Evolutionary conservation across 2,888 invertebrate species (phyloP), one percentile per base, ranked within the genome.

Genomic region (Bellardia pandia): DNA sequence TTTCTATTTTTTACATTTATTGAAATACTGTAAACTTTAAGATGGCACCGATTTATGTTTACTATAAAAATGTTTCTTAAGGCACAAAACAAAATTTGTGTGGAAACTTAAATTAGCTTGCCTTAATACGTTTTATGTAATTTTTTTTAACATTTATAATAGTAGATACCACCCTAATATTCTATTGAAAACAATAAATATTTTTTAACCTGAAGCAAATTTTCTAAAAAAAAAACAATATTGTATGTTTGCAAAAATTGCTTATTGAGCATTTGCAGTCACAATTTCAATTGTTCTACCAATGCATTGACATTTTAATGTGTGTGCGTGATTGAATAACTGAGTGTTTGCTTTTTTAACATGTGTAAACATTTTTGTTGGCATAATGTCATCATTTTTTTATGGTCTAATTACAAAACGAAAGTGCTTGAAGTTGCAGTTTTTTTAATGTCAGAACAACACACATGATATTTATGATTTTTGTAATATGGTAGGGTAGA

Each of bases 241-340:
- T 53, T 53, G 16, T 7, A 75, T 33, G n/a, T 62, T 48, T 37
- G 16, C 33, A 33, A 75, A 75, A 48, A 37, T 51, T 13, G 75
- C 60, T 62, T 75, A 76, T 14, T 23, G 37, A 64, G 64, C 62
- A 51, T 37, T 56, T 74, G 56, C 40, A 23, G 42, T 72, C 8
- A 56, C 42, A 8, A 37, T 56, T 23, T 72, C 6, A n/a, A 7
- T 37, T 37, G 13, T 33, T 11, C 14, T 30, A 6, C 30, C 30
- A 45, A 42, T 33, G 23, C 23, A 45, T 68, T 58, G 0, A 68
- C 30, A 48, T 48, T 23, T 62, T 62, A 62, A 62, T 66, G 66
- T 23, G 11, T 45, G 11, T 45, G 42, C 13, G 42, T 45, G 13
- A 45, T 7, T 3, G 23, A 42, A 40, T 58, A 23, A 3, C 13